Percentiles rank a stretch among this genome's conserved stretches.
These are phyloP conservation scores for Scolopax mira DNA, from an alignment of 2,113 vertebrate species.

Conservation along the genomic window DNA sequence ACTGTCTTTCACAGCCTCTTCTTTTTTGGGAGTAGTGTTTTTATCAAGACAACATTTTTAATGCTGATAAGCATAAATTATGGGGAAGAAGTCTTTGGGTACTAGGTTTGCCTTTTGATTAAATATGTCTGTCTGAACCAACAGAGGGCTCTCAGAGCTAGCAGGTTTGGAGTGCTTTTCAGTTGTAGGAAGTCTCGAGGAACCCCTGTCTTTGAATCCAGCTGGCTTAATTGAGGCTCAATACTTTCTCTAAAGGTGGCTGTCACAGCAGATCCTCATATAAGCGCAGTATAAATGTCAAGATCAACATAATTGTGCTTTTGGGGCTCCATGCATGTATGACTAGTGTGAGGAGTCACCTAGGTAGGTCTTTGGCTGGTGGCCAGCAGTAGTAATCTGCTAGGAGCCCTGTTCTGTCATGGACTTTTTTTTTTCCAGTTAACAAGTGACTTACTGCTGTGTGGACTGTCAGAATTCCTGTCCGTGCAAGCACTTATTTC, in stretches of 20 bases:
- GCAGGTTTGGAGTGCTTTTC: background rate
- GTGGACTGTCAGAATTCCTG: background rate
- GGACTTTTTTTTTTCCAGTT: background rate
- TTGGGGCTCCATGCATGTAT: slow-evolving; percentile 42
- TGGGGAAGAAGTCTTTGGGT: background rate
- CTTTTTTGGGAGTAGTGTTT: background rate
- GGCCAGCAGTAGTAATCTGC: background rate
- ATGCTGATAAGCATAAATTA: background rate
- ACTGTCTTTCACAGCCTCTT: background rate
- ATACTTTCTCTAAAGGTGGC: slow-evolving; percentile 43
- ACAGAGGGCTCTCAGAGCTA: background rate
- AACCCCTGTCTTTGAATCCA: background rate
- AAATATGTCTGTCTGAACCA: background rate
- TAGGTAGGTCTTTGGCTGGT: slow-evolving; percentile 46
- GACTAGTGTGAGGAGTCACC: slow-evolving; percentile 15
- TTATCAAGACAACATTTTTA: background rate
- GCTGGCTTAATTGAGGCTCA: background rate
- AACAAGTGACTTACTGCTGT: background rate
- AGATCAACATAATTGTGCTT: background rate
- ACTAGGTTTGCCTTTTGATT: background rate
- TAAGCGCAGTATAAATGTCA: background rate
- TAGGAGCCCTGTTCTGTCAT: background rate
- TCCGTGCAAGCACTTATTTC: background rate
- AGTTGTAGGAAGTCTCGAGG: background rate
- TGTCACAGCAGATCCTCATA: slow-evolving; percentile 26